These are phyloP conservation scores for Trichopria drosophilae DNA, from an alignment of 2,888 invertebrate genomes.

Conservation along the genomic window DNA sequence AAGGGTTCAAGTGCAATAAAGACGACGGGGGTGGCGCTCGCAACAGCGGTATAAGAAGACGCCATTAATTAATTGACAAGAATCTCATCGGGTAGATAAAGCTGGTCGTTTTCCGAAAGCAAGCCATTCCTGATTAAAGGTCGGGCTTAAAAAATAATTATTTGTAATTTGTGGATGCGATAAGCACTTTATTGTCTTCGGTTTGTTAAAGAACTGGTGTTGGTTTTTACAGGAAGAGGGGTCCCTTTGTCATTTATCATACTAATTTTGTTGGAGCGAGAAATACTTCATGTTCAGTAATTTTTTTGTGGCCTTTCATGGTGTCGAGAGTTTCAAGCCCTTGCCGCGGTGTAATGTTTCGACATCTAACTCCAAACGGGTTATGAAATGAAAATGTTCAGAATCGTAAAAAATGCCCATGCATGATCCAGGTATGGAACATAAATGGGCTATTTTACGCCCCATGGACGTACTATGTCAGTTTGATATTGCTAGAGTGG, in stretches of 20 bases:
- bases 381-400: too few species aligned
- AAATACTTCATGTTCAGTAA: too few species aligned
- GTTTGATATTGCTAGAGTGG: too few species aligned
- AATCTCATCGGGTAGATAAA: constrained; percentile 56
- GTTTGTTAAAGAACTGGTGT: constrained; percentile 37
- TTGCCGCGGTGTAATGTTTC: too few species aligned
- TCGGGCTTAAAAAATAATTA: constrained; percentile 57
- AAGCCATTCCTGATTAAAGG: constrained; percentile 51
- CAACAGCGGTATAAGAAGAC: constrained; percentile 46
- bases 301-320: too few species aligned
- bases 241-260: constrained; percentile 44
- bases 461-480: too few species aligned
- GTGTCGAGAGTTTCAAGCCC: too few species aligned
- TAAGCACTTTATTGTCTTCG: constrained; percentile 50
- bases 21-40: constrained; percentile 44
- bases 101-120: constrained; percentile 49
- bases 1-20: constrained; percentile 54
- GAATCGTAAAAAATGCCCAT: too few species aligned
- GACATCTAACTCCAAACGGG: too few species aligned
- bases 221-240: constrained; percentile 39
- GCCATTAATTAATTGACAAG: constrained; percentile 59
- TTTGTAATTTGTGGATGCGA: constrained; percentile 57
- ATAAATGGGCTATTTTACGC: too few species aligned
- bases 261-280: constrained; percentile 51
- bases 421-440: too few species aligned